Conservation (phyloP, 2,888 invertebrate genomes). For the Drosophila neotestacea region DNA sequence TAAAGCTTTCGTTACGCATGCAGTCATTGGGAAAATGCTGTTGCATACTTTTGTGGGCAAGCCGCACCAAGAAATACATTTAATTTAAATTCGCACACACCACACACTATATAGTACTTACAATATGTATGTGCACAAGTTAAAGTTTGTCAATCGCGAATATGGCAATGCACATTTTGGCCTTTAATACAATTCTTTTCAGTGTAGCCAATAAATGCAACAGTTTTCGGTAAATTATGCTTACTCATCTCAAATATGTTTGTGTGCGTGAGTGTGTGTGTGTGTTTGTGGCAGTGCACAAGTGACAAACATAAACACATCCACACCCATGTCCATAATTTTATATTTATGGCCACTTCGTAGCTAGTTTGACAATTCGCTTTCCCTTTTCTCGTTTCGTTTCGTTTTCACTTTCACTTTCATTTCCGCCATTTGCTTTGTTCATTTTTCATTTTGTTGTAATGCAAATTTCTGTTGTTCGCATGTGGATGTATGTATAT, state of each 20-base stretch:
- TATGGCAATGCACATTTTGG: slow-evolving; percentile 22
- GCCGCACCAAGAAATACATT: slow-evolving; percentile 5
- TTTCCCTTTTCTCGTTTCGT: background rate
- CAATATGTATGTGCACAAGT: slow-evolving; percentile 13
- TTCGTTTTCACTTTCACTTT: slow-evolving; percentile 37
- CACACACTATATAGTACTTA: background rate
- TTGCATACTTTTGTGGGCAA: slow-evolving; percentile 48
- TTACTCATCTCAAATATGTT: background rate
- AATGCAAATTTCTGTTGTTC: slow-evolving; percentile 60
- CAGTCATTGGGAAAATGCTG: slow-evolving; percentile 49
- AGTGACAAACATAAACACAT: slow-evolving; percentile 47
- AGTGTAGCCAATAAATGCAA: slow-evolving; percentile 36
- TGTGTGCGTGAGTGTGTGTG: slow-evolving; percentile 1
- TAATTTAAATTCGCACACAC: slow-evolving; percentile 11
- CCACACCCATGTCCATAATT: slow-evolving; percentile 53
- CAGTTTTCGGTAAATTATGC: slow-evolving; percentile 25
- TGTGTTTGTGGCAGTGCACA: slow-evolving; percentile 12
- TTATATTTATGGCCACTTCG: slow-evolving; percentile 54
- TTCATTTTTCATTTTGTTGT: slow-evolving; percentile 57
- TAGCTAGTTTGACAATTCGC: slow-evolving; percentile 55
- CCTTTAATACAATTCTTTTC: slow-evolving; percentile 27
- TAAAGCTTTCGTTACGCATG: slow-evolving; percentile 77
- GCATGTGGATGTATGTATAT: slow-evolving; percentile 9
- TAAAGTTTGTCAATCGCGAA: slow-evolving; percentile 10
- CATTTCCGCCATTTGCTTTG: slow-evolving; percentile 26